Evolutionary conservation across 2,113 vertebrate species (phyloP).

Genomic region (Polypterus bichir): DNA sequence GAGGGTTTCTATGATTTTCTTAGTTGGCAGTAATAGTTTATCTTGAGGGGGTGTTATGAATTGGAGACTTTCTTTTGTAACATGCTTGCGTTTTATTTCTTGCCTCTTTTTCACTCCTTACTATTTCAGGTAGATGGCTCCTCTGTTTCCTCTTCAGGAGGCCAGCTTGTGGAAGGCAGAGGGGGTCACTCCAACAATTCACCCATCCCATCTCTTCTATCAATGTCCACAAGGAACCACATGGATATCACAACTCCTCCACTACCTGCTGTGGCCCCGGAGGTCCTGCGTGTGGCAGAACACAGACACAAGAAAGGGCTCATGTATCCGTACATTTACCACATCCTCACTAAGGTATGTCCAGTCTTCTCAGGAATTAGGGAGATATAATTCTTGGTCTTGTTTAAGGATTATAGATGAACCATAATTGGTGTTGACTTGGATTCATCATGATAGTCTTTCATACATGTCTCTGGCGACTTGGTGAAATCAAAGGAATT

Average conservation of each 20-base stretch:
- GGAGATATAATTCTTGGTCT: no score
- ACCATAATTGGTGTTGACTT: no score
- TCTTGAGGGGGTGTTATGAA: not conserved
- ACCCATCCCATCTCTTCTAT: conserved; percentile 84
- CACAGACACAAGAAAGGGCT: conserved; percentile 89
- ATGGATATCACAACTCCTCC: conserved; percentile 94
- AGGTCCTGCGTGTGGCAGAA: conserved; percentile 87
- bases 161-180: conserved; percentile 54
- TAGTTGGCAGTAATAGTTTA: no score
- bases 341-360: conserved; percentile 81
- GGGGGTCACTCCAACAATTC: conserved; percentile 54
- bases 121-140: conserved; percentile 61
- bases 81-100: not conserved
- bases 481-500: no score
- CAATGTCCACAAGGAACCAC: conserved; percentile 91
- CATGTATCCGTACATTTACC: conserved; percentile 94
- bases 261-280: conserved; percentile 74
- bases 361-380: no score
- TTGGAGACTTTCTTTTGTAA: not conserved
- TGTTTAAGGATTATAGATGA: no score
- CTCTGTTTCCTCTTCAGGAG: conserved; percentile 55
- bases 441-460: no score
- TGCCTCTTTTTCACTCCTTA: not conserved
- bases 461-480: no score
- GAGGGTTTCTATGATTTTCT: no score